Percentiles rank a stretch among this genome's conserved stretches.
Evolutionary conservation across 2,797 vertebrate species (phyloP).

Genomic region (Delichon dasypus): DNA sequence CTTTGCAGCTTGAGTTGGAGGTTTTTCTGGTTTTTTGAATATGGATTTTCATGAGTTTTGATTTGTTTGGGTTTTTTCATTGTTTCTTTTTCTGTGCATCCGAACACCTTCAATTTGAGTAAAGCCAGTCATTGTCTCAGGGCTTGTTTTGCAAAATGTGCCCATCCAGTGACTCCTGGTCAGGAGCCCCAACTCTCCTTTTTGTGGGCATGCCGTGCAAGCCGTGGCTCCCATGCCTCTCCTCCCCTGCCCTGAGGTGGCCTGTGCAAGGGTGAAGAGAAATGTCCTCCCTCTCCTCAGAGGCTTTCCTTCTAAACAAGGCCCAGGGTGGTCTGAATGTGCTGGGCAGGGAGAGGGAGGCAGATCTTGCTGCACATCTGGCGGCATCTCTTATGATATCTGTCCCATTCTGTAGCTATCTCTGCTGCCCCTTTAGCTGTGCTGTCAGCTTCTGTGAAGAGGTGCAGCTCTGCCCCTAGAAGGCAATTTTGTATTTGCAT

Average conservation of each 20-base stretch:
- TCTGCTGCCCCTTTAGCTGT: neutral
- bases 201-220: neutral
- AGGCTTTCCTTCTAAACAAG: neutral
- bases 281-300: neutral
- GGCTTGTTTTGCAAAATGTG: neutral
- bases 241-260: rapidly evolving
- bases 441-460: neutral
- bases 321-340: rapidly evolving
- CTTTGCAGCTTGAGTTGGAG: neutral
- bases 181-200: rapidly evolving
- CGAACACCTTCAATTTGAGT: rapidly evolving
- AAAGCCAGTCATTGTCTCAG: neutral
- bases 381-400: rapidly evolving
- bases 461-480: neutral
- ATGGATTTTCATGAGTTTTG: rapidly evolving
- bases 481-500: neutral
- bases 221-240: rapidly evolving
- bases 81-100: rapidly evolving
- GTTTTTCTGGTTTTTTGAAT: neutral
- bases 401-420: neutral
- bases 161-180: neutral
- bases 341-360: neutral
- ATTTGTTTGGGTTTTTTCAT: neutral
- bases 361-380: neutral
- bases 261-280: neutral